Base-by-base conservation (phyloP, 2,797 vertebrate genomes). In the Sebastes kiyomatsui region DNA sequence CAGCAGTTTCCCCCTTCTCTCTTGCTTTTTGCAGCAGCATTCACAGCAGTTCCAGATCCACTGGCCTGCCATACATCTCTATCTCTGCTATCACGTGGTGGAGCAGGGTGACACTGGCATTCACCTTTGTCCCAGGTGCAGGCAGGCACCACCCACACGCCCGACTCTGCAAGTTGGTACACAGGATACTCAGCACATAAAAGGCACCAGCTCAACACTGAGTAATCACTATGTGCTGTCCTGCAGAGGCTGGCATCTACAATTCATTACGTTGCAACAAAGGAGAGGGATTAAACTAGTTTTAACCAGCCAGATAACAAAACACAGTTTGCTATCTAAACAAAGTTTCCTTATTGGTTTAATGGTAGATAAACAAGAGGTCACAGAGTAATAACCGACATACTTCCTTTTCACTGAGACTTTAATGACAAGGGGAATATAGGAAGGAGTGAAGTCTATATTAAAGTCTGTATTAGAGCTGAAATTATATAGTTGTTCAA, bases 91-190 rank as follows among this genome's bases (percentile, higher is more conserved):
- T 91, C 87, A 92, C 71, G 18, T 85, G 88, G 77, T 67, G 70
- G 54, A 70, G 70, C 77, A 80, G 86, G 75, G 74, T 84, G 70
- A 92, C 80, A 87, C 84, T 49, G 86, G 68, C 69, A 87, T 89
- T 88, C 87, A 93, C 91, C 91, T 93, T 94, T 90, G 86, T 89
- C 81, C 91, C 83, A 89, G 85, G 86, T 91, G 84, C 83, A 79
- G 32, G 22, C 73, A 75, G 70, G 80, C 87, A 81, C 65, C 72
- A 71, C 82, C 72, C 56, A 83, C 79, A 74, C 13, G 38, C 56
- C 10, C 52, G 20, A 30, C 64, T 9, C 38, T 22, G 56, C 56
- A 71, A 78, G 72, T 55, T 60, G 54, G 59, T 65, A 77, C 80
- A 87, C 71, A 72, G 72, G 62, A 82, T 59, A 76, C 64, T 68